These are phyloP conservation scores for Crematogaster levior DNA, from an alignment of 2,888 invertebrate species.

Conservation along the genomic window DNA sequence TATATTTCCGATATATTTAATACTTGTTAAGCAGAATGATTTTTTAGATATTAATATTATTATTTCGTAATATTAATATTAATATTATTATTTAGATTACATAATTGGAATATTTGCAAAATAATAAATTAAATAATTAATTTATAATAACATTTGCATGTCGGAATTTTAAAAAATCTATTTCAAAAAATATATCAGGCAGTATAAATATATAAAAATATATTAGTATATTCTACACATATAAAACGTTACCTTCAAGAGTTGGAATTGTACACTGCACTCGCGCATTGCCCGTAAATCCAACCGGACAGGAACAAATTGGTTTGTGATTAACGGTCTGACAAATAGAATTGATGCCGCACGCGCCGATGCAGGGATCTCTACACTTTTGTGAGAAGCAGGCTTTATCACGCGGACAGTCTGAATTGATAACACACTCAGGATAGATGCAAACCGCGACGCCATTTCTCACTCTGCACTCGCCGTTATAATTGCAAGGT, in stretches of 20 bases:
- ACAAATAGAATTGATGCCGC: slow-evolving; percentile 94
- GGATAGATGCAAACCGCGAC: slow-evolving; percentile 93
- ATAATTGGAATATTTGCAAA: neutral
- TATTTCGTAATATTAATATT: too few relatives aligned
- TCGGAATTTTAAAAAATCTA: neutral
- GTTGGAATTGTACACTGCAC: slow-evolving; percentile 89
- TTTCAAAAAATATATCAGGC: slow-evolving; percentile 72
- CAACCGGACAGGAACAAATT: slow-evolving; percentile 93
- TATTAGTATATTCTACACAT: neutral
- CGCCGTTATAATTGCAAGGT: slow-evolving; percentile 93
- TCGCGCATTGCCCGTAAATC: slow-evolving; percentile 92
- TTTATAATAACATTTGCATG: slow-evolving; percentile 25
- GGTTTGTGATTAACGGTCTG: slow-evolving; percentile 93
- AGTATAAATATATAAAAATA: too few relatives aligned
- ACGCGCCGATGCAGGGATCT: slow-evolving; percentile 93
- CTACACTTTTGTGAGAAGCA: slow-evolving; percentile 94
- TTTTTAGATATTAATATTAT: neutral
- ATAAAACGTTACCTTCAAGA: slow-evolving; percentile 55
- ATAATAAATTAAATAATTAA: neutral
- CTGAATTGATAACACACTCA: slow-evolving; percentile 95
- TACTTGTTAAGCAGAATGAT: neutral
- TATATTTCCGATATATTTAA: slow-evolving; percentile 1
- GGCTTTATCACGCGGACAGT: slow-evolving; percentile 93
- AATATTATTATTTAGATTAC: too few relatives aligned
- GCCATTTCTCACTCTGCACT: slow-evolving; percentile 91